Evolutionary conservation across 1,140 invertebrate genomes (phyloP).

Genomic region (Heliconius himera): DNA sequence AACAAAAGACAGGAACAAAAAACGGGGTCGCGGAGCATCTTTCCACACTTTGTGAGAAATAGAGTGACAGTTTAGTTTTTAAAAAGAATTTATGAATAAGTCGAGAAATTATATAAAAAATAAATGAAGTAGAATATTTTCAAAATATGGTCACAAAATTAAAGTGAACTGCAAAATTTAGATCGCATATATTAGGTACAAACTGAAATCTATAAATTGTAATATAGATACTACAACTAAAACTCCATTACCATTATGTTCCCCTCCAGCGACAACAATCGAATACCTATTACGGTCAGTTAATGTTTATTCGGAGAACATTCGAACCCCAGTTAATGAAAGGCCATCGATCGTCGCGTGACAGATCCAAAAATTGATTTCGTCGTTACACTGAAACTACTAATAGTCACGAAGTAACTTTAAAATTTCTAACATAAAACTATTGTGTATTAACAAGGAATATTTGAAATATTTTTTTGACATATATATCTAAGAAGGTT

Average conservation of each 20-base stretch:
- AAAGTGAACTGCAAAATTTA: neutral
- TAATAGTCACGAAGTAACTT: neutral
- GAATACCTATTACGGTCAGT: slow-evolving; percentile 43
- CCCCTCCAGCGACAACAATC: slow-evolving; percentile 38
- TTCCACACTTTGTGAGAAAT: slow-evolving; percentile 31
- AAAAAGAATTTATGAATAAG: neutral
- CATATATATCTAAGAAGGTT: neutral
- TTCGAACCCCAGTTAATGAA: slow-evolving; percentile 56
- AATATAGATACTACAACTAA: slow-evolving; percentile 20
- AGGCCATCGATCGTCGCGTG: slow-evolving; percentile 56
- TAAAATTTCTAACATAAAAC: neutral
- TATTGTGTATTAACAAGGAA: neutral
- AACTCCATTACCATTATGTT: slow-evolving; percentile 38
- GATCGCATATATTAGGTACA: neutral
- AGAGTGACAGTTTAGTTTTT: slow-evolving; percentile 26
- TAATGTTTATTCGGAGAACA: slow-evolving; percentile 67
- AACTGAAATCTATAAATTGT: neutral
- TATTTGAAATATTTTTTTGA: neutral
- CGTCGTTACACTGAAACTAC: slow-evolving; percentile 15
- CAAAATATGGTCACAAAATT: neutral
- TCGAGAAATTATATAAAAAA: neutral
- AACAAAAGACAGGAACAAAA: slow-evolving; percentile 34
- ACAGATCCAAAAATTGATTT: slow-evolving; percentile 50
- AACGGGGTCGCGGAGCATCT: slow-evolving; percentile 34
- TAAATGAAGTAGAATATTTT: neutral